These are phyloP conservation scores for Podarcis siculus DNA, from an alignment of 2,797 vertebrate species.

Conservation along the genomic window DNA sequence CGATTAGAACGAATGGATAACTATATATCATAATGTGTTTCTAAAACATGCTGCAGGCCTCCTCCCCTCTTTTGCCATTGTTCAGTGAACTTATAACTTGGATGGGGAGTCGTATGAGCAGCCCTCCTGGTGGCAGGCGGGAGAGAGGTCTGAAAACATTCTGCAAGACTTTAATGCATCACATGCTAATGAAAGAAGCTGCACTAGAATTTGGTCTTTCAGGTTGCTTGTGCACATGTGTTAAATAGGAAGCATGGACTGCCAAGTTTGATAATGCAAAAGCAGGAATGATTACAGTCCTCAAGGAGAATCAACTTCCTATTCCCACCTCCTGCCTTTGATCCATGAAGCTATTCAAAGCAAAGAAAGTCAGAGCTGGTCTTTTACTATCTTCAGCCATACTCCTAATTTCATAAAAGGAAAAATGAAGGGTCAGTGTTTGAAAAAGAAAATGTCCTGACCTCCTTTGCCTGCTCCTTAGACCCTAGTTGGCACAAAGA, in stretches of 20 bases:
- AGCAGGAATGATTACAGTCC: neutral
- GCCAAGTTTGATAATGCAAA: neutral
- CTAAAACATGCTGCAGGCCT: neutral
- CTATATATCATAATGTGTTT: neutral
- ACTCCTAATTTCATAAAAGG: neutral
- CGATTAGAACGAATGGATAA: slow-evolving; percentile 23
- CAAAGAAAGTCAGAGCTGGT: neutral
- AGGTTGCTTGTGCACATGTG: neutral
- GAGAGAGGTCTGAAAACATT: neutral
- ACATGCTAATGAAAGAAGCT: neutral
- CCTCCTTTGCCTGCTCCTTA: too few relatives aligned
- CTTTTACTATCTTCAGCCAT: neutral
- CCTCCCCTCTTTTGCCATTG: neutral
- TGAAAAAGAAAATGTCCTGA: too few relatives aligned
- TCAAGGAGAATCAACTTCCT: neutral
- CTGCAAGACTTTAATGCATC: neutral
- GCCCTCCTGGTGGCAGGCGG: neutral
- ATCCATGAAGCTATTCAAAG: neutral
- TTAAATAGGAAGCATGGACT: neutral
- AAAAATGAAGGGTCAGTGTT: neutral
- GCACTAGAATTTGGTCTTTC: neutral
- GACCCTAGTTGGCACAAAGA: too few relatives aligned
- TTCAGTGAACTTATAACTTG: slow-evolving; percentile 10
- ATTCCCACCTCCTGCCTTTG: neutral
- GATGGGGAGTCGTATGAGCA: neutral